phyloP scores from a whole-genome alignment of 1,140 invertebrate genomes.

The Tetranychus cinnabarinus region DNA sequence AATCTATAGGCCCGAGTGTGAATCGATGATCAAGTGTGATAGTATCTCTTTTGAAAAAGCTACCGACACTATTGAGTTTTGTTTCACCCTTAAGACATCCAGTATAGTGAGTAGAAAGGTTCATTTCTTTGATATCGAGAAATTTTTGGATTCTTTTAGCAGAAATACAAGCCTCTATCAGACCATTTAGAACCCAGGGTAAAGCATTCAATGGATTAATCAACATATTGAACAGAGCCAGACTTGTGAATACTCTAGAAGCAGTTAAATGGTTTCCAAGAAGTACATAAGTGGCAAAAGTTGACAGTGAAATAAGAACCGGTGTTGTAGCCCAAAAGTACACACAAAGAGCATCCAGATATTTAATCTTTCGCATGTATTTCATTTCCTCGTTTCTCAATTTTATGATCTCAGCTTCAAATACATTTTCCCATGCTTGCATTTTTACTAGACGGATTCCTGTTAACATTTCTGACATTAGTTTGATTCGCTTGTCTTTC shows the following conservation, averaged over 20 bases:
- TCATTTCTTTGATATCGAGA: constrained; percentile 37
- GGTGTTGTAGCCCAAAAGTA: constrained; percentile 99
- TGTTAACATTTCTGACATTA: constrained; percentile 62
- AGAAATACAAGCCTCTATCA: constrained; percentile 38
- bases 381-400: constrained; percentile 41
- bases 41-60: constrained; percentile 23
- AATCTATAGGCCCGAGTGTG: constrained; percentile 12
- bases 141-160: constrained; percentile 53
- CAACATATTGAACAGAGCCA: constrained; percentile 85
- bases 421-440: constrained; percentile 77
- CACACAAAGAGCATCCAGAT: constrained; percentile 92
- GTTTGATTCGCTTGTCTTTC: constrained; percentile 70
- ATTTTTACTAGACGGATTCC: constrained; percentile 76
- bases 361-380: constrained; percentile 56
- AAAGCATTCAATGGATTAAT: constrained; percentile 87
- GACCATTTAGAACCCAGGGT: constrained; percentile 91
- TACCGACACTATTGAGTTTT: constrained; percentile 14
- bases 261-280: constrained; percentile 50
- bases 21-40: constrained; percentile 3
- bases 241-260: constrained; percentile 71
- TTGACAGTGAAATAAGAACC: constrained; percentile 71
- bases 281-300: constrained; percentile 66
- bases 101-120: constrained; percentile 25
- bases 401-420: constrained; percentile 31
- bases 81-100: constrained; percentile 1